A percentile compares a stretch with the other conserved stretches of the same genome.
Evolutionary conservation across 2,888 invertebrate genomes (phyloP).

Genomic region (Neocrepidodera transversa): DNA sequence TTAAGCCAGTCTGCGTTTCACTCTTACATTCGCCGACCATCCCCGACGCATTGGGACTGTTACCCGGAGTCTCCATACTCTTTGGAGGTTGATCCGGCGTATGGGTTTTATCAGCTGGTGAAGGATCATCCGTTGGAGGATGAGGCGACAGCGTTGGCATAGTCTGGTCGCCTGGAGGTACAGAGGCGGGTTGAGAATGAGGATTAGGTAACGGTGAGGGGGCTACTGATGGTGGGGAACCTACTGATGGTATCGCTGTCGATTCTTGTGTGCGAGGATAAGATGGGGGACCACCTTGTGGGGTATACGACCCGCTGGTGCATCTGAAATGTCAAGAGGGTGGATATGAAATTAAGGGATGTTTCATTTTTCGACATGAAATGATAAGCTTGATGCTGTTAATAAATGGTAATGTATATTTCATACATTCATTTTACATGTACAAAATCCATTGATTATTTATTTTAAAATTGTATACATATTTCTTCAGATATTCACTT

Average conservation of each 20-base stretch:
- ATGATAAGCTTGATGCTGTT: not conserved
- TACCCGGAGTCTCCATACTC: conserved; percentile 35
- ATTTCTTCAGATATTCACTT: too few relatives aligned
- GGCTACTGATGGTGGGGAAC: conserved; percentile 66
- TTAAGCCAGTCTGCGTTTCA: conserved; percentile 33
- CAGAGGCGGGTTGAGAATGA: conserved; percentile 72
- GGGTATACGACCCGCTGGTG: conserved; percentile 62
- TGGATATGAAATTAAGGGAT: not conserved
- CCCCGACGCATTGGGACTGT: conserved; percentile 44
- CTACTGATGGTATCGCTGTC: conserved; percentile 67
- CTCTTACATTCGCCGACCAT: conserved; percentile 37
- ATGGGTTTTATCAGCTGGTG: conserved; percentile 52
- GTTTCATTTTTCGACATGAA: not conserved
- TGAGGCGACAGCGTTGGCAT: conserved; percentile 80
- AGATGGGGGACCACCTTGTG: conserved; percentile 71
- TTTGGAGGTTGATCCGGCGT: conserved; percentile 42
- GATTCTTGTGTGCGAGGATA: conserved; percentile 68
- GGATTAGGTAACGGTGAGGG: conserved; percentile 74
- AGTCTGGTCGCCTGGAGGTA: conserved; percentile 68
- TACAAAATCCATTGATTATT: conserved; percentile 1
- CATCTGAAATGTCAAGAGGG: conserved; percentile 49
- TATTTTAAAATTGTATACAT: not conserved
- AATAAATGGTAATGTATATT: not conserved
- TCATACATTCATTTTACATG: not conserved
- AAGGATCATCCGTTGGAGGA: conserved; percentile 62